phyloP scores from a whole-genome alignment of 2,113 vertebrate species.

The Stictonetta naevosa region DNA sequence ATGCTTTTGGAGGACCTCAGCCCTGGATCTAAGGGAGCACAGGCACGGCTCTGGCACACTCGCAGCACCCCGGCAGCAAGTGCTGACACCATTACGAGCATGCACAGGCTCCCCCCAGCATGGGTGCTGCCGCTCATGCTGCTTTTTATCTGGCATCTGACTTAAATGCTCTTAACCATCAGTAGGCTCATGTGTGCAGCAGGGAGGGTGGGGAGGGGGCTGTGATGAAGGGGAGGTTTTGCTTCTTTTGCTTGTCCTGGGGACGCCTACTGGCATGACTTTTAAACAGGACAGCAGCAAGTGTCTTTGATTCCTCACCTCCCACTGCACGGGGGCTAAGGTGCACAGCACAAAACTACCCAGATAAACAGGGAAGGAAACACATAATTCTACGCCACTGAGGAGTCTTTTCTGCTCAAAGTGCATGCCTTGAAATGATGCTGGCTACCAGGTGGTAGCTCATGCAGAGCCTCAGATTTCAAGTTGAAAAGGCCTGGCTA shows the following conservation, averaged over 20 bases:
- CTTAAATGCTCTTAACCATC: neutral
- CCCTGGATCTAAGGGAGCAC: neutral
- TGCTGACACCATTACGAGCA: constrained; percentile 21
- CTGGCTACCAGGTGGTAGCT: neutral
- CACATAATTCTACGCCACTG: accelerated
- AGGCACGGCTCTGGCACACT: neutral
- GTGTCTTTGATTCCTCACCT: neutral
- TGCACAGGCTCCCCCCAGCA: neutral
- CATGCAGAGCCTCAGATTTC: neutral
- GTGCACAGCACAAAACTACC: neutral
- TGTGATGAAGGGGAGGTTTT: neutral
- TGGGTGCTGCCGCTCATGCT: neutral
- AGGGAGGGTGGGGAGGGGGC: neutral
- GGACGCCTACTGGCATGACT: accelerated
- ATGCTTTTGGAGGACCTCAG: accelerated
- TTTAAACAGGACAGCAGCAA: neutral
- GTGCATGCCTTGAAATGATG: accelerated
- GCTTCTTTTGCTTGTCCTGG: neutral
- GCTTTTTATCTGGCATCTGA: neutral
- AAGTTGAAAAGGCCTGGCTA: neutral
- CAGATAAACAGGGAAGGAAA: neutral
- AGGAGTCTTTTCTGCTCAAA: neutral
- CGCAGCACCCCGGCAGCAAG: neutral
- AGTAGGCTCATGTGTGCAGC: neutral
- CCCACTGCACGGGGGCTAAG: neutral